Percentiles rank a stretch among this genome's conserved stretches.
Conservation (phyloP, 2,888 invertebrate species). For the Rotaria magnacalcarata region DNA sequence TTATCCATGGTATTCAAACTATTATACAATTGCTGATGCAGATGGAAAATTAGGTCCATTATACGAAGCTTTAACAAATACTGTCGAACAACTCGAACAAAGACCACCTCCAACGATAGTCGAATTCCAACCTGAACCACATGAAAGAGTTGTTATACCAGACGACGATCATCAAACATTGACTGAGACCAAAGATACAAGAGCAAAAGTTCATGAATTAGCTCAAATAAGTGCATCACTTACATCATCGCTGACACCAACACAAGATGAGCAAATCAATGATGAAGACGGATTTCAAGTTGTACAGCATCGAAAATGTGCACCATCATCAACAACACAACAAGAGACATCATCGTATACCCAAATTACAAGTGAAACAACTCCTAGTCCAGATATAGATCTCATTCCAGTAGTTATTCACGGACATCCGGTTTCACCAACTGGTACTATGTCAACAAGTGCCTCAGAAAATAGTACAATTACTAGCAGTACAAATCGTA, state of each 20-base stretch:
- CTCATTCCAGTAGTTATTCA: background rate
- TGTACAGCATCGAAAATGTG: background rate
- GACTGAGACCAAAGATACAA: background rate
- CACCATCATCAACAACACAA: background rate
- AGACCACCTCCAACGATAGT: background rate
- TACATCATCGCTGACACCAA: background rate
- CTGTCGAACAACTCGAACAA: background rate
- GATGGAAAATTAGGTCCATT: background rate
- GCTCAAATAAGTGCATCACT: background rate
- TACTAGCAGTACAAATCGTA: background rate
- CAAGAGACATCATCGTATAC: background rate
- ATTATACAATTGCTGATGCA: background rate
- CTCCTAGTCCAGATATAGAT: background rate
- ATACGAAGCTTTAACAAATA: background rate
- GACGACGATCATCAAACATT: background rate
- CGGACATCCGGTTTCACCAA: background rate
- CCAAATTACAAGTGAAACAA: background rate
- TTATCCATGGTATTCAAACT: slow-evolving; percentile 10
- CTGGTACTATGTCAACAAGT: background rate
- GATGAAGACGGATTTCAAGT: background rate
- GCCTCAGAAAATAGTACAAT: background rate
- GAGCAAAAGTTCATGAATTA: slow-evolving; percentile 1
- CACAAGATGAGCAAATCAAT: background rate
- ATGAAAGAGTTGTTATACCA: background rate
- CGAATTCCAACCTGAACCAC: background rate